Conservation (phyloP, 2,113 vertebrate species). For the Alosa alosa region DNA sequence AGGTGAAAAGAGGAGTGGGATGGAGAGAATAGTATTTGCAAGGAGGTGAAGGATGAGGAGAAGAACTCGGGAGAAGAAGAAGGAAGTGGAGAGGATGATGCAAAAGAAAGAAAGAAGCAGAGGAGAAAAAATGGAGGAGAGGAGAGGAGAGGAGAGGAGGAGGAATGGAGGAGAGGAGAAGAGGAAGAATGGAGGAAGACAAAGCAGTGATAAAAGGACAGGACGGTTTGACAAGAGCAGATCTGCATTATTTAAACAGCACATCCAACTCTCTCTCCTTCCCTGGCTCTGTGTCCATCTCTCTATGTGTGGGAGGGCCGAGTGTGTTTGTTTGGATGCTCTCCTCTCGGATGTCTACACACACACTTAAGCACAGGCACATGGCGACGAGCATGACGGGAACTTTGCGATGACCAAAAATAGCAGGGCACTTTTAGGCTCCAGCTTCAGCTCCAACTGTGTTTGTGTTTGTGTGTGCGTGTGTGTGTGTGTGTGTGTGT, state of each 20-base stretch:
- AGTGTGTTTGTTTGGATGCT: not conserved
- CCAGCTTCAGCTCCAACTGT: not conserved
- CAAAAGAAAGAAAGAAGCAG: not conserved
- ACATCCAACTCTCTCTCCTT: not conserved
- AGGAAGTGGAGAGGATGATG: too few relatives aligned
- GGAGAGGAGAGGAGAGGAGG: too few relatives aligned
- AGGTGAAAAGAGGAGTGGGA: not conserved
- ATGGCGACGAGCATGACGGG: not conserved
- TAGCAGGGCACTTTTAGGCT: not conserved
- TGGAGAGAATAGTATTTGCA: too few relatives aligned
- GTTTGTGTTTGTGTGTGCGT: not conserved
- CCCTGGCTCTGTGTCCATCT: not conserved
- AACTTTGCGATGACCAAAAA: not conserved
- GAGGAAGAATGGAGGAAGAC: not conserved
- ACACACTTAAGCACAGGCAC: too few relatives aligned
- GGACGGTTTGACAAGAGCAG: too few relatives aligned
- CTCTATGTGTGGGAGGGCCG: not conserved
- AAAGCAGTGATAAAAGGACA: too few relatives aligned
- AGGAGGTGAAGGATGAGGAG: too few relatives aligned
- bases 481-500: too few relatives aligned
- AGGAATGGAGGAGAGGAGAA: too few relatives aligned
- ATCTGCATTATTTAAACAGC: too few relatives aligned
- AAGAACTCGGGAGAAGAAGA: too few relatives aligned
- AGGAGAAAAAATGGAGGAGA: not conserved
- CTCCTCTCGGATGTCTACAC: too few relatives aligned